Evolutionary conservation across 1,140 invertebrate genomes (phyloP), one percentile per base, ranked within the genome.

Genomic region (Dendroctonus valens): DNA sequence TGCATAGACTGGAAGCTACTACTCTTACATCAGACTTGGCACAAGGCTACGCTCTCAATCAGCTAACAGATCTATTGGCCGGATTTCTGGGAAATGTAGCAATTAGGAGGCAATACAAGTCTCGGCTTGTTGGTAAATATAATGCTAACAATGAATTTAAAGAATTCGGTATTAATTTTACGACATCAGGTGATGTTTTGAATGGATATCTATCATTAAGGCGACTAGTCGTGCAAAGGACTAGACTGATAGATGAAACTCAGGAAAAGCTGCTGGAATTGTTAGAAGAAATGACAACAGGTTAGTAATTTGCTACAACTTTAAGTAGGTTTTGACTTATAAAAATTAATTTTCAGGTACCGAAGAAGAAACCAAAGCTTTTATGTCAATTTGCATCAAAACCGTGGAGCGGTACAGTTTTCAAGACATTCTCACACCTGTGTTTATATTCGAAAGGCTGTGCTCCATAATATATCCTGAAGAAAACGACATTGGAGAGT

Each of bases 381-480:
- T 99, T 75, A 98, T 99, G 95, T 87, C 93, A 7, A 92, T 98
- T 15, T 97, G 97, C 76, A 93, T 98, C 5, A 92, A 98, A 79
- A 98, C 96, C 0, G 90, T 98, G 1, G 90, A 94, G 74, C 96
- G 96, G 75, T 97, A 95, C 74, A 91, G 91, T 51, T 83, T 89
- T 38, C 91, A 95, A 76, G 97, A 99, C 80, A 90, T 97, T 54
- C 84, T 94, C 65, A 98, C 96, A 2, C 97, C 97, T 0, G 94
- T 98, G 6, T 98, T 99, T 68, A 94, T 98, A 55, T 98, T 98
- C 78, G 96, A 99, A 82, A 84, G 97, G 49, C 84, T 99, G 0
- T 99, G 96, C 76, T 98, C 95, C 6, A 96, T 98, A 59, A 98
- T 99, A 67, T 95, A 96, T 79, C 96, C 96, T 0, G 96, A 98